Conservation (phyloP, 2,888 invertebrate species). For the Branchinecta sandiegonensis region DNA sequence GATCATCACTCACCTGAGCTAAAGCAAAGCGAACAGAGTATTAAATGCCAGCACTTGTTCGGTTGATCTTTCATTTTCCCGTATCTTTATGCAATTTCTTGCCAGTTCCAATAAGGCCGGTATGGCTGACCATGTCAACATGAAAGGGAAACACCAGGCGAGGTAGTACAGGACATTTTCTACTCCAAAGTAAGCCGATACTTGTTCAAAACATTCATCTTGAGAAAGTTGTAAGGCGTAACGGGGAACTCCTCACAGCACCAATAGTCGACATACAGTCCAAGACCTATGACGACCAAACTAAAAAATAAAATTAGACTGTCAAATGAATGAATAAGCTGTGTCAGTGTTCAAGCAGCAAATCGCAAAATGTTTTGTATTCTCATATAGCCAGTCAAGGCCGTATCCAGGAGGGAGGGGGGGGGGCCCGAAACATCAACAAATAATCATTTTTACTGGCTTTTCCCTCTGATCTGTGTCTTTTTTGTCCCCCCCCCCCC, state of each 20-base stretch:
- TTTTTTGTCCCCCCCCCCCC: no score
- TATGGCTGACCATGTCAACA: conserved; percentile 1
- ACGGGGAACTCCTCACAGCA: not conserved
- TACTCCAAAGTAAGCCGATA: not conserved
- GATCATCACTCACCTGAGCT: not conserved
- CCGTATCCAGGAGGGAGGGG: no score
- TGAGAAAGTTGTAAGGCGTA: not conserved
- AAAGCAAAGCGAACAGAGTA: not conserved
- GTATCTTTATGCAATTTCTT: not conserved
- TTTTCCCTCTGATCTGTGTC: no score
- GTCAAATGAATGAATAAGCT: no score
- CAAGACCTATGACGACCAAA: not conserved
- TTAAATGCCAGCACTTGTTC: not conserved
- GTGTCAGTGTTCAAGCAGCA: no score
- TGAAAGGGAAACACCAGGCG: conserved; percentile 8
- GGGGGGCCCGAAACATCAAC: no score
- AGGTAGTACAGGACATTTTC: not conserved
- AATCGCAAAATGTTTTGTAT: no score
- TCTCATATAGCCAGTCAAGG: no score
- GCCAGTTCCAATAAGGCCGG: not conserved
- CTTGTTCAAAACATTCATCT: not conserved
- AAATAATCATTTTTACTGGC: no score
- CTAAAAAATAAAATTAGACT: not conserved
- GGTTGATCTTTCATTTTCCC: not conserved
- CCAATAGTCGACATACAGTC: not conserved